Conservation (phyloP, 1,140 invertebrate species). For the Penaeus indicus region DNA sequence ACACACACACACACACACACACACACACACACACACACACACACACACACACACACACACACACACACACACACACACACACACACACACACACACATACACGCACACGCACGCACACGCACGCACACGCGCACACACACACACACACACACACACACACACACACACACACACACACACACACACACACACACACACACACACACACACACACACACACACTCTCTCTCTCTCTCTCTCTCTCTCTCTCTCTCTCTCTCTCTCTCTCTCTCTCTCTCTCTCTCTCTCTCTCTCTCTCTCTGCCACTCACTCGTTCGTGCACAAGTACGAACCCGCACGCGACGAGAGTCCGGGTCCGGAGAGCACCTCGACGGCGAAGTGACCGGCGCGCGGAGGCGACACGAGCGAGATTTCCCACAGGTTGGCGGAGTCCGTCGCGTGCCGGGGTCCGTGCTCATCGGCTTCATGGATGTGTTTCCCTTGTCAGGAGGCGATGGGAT, state of each 20-base stretch:
- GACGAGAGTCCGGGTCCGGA: too few relatives aligned
- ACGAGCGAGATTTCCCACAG: too few relatives aligned
- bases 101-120: constrained; percentile 9
- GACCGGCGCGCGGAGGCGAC: too few relatives aligned
- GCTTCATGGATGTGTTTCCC: too few relatives aligned
- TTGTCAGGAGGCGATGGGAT: too few relatives aligned
- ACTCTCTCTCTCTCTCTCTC: background rate
- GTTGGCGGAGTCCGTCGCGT: too few relatives aligned
- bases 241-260: background rate
- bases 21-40: background rate
- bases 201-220: background rate
- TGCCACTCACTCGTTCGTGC: background rate
- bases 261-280: background rate
- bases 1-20: background rate
- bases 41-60: background rate
- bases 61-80: background rate
- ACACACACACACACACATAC: background rate
- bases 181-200: constrained; percentile 17
- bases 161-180: constrained; percentile 17
- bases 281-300: background rate
- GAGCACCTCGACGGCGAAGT: too few relatives aligned
- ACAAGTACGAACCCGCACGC: too few relatives aligned
- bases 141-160: constrained; percentile 22
- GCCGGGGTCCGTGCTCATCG: too few relatives aligned
- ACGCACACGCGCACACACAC: constrained; percentile 40